Conservation (phyloP, 2,113 vertebrate species). For the Gila orcuttii region DNA sequence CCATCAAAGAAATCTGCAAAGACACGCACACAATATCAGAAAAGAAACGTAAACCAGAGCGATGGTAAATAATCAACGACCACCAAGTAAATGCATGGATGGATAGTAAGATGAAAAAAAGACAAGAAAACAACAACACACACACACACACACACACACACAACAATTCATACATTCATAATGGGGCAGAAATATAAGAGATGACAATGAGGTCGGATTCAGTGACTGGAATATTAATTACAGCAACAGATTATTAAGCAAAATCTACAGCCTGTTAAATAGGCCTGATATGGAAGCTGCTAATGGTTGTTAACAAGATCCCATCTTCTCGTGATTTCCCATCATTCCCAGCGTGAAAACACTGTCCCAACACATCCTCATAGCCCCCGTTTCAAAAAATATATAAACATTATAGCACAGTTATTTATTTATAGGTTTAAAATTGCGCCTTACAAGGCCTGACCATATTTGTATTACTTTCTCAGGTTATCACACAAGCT, state of each 20-base stretch:
- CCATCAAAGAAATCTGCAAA: conserved; percentile 70
- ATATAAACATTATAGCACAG: conserved; percentile 30
- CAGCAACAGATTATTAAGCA: conserved; percentile 69
- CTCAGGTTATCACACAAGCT: background rate
- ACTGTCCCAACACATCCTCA: background rate
- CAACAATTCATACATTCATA: conserved; percentile 74
- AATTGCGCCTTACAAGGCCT: conserved; percentile 10
- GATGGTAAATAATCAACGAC: conserved; percentile 46
- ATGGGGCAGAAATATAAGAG: conserved; percentile 56
- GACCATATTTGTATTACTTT: conserved; percentile 24
- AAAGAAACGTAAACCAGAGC: conserved; percentile 62
- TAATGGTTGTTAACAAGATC: conserved; percentile 28
- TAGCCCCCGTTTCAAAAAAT: conserved; percentile 36
- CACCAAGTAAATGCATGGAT: conserved; percentile 33
- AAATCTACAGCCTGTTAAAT: conserved; percentile 72
- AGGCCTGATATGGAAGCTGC: conserved; percentile 74
- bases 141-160: conserved; percentile 50
- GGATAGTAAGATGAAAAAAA: conserved; percentile 56
- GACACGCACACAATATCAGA: conserved; percentile 68
- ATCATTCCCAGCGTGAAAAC: conserved; percentile 38
- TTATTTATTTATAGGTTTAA: background rate
- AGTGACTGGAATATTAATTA: conserved; percentile 65
- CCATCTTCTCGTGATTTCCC: conserved; percentile 4
- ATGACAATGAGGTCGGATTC: conserved; percentile 48
- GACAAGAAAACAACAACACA: conserved; percentile 45